Percentiles rank a stretch among this genome's conserved stretches.
Conservation (phyloP, 2,113 vertebrate species). For the Balaenoptera acutorostrata region DNA sequence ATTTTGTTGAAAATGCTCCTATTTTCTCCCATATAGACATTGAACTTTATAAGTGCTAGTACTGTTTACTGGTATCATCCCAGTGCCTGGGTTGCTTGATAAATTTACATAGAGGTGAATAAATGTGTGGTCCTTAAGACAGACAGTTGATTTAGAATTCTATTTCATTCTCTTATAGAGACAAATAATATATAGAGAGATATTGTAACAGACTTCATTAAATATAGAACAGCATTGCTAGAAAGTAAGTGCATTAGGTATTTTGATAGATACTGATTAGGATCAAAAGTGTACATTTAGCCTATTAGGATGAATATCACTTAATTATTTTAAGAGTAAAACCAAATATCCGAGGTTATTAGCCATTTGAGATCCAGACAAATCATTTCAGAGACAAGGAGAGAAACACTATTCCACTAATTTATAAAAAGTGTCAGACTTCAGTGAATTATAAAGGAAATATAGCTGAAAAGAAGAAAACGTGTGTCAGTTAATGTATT, state of each 20-base stretch:
- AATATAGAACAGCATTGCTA: background rate
- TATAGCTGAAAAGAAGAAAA: background rate
- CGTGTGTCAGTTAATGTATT: background rate
- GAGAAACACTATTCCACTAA: background rate
- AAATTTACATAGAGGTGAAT: background rate
- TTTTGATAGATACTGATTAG: background rate
- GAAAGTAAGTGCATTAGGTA: background rate
- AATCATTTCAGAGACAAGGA: background rate
- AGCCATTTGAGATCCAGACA: background rate
- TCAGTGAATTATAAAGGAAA: background rate
- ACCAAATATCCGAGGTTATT: background rate
- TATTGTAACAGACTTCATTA: background rate
- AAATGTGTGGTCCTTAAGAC: background rate
- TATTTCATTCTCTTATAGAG: background rate
- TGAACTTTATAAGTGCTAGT: background rate
- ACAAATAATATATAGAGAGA: background rate
- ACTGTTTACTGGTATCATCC: background rate
- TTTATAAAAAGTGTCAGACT: background rate
- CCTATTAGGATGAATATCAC: background rate
- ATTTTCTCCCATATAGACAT: background rate
- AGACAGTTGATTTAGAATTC: background rate
- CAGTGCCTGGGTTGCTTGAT: background rate
- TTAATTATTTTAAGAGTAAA: slow-evolving; percentile 11
- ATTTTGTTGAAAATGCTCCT: background rate
- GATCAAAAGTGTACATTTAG: background rate